These are phyloP conservation scores for Antheraea mylitta DNA, from an alignment of 1,140 invertebrate species.

Conservation along the genomic window DNA sequence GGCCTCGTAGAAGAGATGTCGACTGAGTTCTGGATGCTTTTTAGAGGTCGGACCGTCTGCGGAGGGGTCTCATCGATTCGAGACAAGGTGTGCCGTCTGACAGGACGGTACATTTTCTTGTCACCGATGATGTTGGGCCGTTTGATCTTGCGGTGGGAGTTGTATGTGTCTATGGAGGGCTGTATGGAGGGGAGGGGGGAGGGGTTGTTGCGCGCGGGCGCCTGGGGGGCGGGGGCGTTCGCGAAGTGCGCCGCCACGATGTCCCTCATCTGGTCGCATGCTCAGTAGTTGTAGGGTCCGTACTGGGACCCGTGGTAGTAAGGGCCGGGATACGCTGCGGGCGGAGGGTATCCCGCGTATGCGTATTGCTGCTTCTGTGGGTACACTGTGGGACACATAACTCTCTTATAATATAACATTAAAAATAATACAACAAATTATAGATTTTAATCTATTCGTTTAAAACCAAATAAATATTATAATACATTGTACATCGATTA, in stretches of 20 bases:
- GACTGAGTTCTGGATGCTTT: slow-evolving; percentile 55
- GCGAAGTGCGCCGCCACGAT: slow-evolving; percentile 43
- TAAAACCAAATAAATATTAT: too few species aligned
- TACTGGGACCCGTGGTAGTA: slow-evolving; percentile 96
- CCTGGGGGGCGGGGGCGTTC: slow-evolving; percentile 65
- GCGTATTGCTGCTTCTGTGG: slow-evolving; percentile 96
- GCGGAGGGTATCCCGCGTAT: slow-evolving; percentile 88
- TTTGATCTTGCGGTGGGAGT: slow-evolving; percentile 60
- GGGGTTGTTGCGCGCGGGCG: slow-evolving; percentile 62
- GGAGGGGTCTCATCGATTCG: slow-evolving; percentile 68
- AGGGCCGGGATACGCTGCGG: slow-evolving; percentile 90
- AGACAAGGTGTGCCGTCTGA: slow-evolving; percentile 60
- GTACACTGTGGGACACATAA: slow-evolving; percentile 84
- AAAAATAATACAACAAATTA: neutral
- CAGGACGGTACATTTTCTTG: slow-evolving; percentile 59
- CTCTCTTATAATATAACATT: slow-evolving; percentile 20
- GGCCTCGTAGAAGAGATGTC: slow-evolving; percentile 59
- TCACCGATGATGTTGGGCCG: slow-evolving; percentile 49
- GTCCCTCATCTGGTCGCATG: slow-evolving; percentile 73
- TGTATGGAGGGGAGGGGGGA: slow-evolving; percentile 34
- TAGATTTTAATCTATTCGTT: too few species aligned
- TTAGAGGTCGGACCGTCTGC: slow-evolving; percentile 38
- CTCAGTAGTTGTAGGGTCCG: slow-evolving; percentile 94
- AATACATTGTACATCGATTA: too few species aligned
- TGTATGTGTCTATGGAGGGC: slow-evolving; percentile 50